Conservation (phyloP, 2,113 vertebrate genomes). For the Ovibos moschatus region DNA sequence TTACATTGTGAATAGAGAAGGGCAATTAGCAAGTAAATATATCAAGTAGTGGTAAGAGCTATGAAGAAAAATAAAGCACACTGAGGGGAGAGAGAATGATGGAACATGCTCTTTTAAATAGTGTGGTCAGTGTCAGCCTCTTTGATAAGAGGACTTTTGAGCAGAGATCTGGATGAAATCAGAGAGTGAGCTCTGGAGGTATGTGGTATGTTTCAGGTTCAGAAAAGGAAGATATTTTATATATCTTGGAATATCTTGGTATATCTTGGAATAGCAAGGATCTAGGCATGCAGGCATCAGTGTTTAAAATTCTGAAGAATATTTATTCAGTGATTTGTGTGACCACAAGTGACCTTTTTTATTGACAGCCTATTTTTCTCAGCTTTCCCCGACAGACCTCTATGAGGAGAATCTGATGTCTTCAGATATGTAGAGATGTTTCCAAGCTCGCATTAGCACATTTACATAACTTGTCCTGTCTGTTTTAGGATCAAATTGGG, state of each 20-base stretch:
- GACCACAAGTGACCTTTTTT: background rate
- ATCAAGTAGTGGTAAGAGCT: background rate
- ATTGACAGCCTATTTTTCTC: background rate
- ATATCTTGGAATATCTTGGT: background rate
- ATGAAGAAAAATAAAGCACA: background rate
- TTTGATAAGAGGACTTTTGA: background rate
- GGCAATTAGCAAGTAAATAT: background rate
- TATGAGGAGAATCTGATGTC: background rate
- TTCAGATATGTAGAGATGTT: background rate
- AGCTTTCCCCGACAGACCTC: background rate
- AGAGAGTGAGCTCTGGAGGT: background rate
- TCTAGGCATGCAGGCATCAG: background rate
- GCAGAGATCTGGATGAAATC: background rate
- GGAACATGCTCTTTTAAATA: background rate
- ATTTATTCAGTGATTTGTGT: background rate
- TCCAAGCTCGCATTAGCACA: background rate
- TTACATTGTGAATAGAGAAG: background rate
- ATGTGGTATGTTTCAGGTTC: background rate
- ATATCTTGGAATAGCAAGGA: background rate
- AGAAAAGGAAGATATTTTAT: background rate
- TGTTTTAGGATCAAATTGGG: conserved; percentile 16
- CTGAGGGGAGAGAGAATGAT: background rate
- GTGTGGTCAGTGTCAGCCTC: background rate
- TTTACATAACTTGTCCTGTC: background rate
- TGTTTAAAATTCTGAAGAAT: background rate